A percentile compares a stretch with the other conserved stretches of the same genome.
phyloP scores from a whole-genome alignment of 2,797 vertebrate genomes.

The Notamacropus eugenii region DNA sequence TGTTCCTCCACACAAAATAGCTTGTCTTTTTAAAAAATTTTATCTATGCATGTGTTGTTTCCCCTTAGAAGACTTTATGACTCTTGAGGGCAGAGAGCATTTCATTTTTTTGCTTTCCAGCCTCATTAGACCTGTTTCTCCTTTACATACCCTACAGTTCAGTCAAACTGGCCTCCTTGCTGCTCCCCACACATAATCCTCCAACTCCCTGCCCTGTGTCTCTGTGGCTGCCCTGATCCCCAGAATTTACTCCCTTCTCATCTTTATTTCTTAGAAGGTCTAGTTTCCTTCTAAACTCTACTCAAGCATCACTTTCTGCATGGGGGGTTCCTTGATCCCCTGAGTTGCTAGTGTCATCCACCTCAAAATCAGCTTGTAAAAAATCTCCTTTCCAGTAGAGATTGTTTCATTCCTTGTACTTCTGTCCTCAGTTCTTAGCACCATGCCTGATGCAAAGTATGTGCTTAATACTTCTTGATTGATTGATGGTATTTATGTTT shows the following conservation, averaged over 20 bases:
- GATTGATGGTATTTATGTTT: neutral
- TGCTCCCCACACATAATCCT: neutral
- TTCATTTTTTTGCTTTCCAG: too few species aligned
- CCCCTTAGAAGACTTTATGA: neutral
- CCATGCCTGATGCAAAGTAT: neutral
- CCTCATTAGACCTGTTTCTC: too few species aligned
- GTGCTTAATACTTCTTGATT: neutral
- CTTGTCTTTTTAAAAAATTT: neutral
- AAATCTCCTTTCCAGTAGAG: neutral
- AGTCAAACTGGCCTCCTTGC: neutral
- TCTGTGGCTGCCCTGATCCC: neutral
- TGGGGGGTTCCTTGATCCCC: neutral
- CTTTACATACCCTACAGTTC: neutral
- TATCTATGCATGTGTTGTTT: neutral
- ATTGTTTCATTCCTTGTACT: neutral
- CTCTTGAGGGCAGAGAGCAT: neutral
- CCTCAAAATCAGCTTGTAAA: neutral
- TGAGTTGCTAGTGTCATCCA: neutral
- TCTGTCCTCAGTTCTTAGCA: neutral
- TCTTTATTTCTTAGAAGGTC: neutral
- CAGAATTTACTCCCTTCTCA: neutral
- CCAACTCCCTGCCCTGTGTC: neutral
- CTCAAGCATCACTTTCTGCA: neutral
- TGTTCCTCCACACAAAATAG: neutral
- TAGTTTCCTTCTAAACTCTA: neutral